Base-by-base conservation (phyloP, 1,140 invertebrate species). In the Neotoxoptera formosana region DNA sequence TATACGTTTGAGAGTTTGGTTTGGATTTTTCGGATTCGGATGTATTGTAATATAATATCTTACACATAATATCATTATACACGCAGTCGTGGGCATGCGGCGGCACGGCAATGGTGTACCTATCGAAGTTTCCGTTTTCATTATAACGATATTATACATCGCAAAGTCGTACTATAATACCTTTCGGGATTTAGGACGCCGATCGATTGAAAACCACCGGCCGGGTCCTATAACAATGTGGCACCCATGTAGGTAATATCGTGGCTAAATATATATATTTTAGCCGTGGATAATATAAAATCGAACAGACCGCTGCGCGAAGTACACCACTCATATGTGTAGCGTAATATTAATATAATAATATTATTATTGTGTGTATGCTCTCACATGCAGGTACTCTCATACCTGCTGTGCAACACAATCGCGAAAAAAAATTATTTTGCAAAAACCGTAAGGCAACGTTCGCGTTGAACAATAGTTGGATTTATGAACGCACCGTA, bases 1-100 rank as follows among this genome's bases (percentile, higher is more conserved):
- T 84, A 6, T n/a, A 51, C 45, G 84, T 47, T 45, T 30, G 25
- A 25, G 45, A 53, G 87, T 51, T 51, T 34, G 87, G n/a, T 88
- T 88, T 88, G 87, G 87, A 88, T 88, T 88, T 88, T 88, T 88
- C 87, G n/a, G 23, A 86, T 86, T 47, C 41, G 84, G 30, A 53
- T 53, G 7, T 21, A 21, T 21, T 53, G 30, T 14, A 14, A n/a
- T 67, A 47, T 14, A 14, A n/a, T 67, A 67, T 20, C 14, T n/a
- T 17, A 30, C 60, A 76, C 60, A n/a, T 76, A 67, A 76, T 76
- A 67, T n/a, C 30, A 67, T 67, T 67, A 67, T 67, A 67, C 14
- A 67, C 60, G 14, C 30, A n/a, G 60, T n/a, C 30, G n/a, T n/a
- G 30, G 30, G 60, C n/a, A 76, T 76, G 30, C 7, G 60, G 30